Percentiles rank a stretch among this genome's conserved stretches.
Conservation (phyloP, 1,140 invertebrate genomes). For the Pentalonia nigronervosa region DNA sequence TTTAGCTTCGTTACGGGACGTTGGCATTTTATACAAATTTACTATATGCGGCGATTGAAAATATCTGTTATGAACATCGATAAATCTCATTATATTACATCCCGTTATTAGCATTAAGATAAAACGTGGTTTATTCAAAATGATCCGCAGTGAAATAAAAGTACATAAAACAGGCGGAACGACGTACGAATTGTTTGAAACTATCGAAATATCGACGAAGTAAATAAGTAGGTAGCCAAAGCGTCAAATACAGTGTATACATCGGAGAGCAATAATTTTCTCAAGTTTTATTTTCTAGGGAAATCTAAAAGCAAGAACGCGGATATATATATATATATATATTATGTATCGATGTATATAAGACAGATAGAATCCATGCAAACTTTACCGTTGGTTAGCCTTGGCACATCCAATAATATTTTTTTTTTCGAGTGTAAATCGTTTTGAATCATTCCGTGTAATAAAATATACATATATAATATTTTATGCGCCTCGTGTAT, state of each 20-base stretch:
- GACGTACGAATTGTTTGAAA: slow-evolving; percentile 1
- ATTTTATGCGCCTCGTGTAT: background rate
- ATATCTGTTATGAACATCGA: background rate
- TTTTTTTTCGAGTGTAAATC: background rate
- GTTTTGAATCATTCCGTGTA: background rate
- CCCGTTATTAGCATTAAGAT: background rate
- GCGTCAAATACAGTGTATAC: background rate
- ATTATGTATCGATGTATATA: background rate
- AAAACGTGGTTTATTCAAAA: background rate
- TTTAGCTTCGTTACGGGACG: background rate
- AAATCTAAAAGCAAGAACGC: background rate
- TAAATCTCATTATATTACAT: background rate
- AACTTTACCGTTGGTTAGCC: background rate
- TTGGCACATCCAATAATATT: slow-evolving; percentile 11
- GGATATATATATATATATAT: background rate
- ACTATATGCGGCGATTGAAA: background rate
- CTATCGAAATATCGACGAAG: background rate
- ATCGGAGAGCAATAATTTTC: slow-evolving; percentile 17
- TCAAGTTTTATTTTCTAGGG: slow-evolving; percentile 24
- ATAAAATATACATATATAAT: background rate
- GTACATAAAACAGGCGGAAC: background rate
- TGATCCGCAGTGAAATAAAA: background rate
- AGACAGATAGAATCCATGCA: background rate
- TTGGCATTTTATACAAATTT: background rate
- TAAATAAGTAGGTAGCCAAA: background rate